Percentiles rank a stretch among this genome's conserved stretches.
Evolutionary conservation across 2,113 vertebrate genomes (phyloP).

Genomic region (Vidua chalybeata): DNA sequence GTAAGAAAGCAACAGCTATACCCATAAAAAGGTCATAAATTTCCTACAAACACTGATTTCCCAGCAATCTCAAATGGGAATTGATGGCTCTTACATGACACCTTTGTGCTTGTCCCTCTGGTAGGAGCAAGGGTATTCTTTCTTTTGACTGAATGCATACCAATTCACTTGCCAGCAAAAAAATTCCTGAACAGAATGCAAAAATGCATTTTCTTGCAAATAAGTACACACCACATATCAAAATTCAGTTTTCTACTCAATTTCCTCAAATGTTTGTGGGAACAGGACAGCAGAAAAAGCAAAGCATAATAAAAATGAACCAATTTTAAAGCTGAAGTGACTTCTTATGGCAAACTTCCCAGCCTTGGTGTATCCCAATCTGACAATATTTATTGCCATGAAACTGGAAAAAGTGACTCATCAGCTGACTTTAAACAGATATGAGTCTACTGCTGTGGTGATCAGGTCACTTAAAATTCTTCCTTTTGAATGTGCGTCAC

Average conservation of each 20-base stretch:
- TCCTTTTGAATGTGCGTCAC: constrained; percentile 52
- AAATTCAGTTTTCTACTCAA: not conserved
- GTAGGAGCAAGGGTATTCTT: not conserved
- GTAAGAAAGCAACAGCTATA: not conserved
- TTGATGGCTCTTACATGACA: not conserved
- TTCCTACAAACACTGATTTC: not conserved
- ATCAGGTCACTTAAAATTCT: constrained; percentile 18
- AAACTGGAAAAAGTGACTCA: constrained; percentile 49
- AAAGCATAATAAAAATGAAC: not conserved
- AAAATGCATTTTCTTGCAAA: not conserved
- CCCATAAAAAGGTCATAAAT: not conserved
- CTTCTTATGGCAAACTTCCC: not conserved
- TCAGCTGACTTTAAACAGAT: constrained; percentile 28
- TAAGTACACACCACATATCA: not conserved
- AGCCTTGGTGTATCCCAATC: not conserved
- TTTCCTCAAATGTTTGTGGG: not conserved
- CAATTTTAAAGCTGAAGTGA: not conserved
- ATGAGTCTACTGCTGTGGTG: not conserved
- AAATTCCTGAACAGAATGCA: not conserved
- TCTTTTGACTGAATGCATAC: not conserved
- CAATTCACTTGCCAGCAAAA: not conserved
- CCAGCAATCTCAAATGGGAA: not conserved
- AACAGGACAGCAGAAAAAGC: not conserved
- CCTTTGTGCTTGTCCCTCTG: not conserved
- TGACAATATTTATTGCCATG: not conserved